Evolutionary conservation across 37 sponge, comb jelly and placozoan species (phyloP).

Genomic region (Trichoplax adhaerens): DNA sequence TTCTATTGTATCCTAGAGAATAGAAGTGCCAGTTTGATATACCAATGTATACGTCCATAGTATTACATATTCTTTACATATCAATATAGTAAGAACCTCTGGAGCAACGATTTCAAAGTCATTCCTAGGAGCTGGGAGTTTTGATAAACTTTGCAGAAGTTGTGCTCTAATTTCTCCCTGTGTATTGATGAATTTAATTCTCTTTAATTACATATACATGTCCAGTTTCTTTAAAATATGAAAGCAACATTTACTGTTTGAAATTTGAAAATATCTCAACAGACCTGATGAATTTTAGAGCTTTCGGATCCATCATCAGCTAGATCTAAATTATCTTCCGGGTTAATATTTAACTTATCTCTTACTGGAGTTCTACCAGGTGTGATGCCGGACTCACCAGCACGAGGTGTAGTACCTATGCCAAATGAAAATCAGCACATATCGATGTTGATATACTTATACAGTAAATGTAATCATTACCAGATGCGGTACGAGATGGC

Average conservation of each 20-base stretch:
- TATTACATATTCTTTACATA: background rate
- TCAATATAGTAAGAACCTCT: constrained; percentile 12
- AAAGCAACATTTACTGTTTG: background rate
- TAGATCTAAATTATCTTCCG: constrained; percentile 13
- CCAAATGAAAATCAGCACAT: too few species aligned
- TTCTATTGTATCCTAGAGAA: too few species aligned
- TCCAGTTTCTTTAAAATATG: background rate
- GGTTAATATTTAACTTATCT: constrained; percentile 75
- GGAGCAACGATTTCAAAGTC: constrained; percentile 95
- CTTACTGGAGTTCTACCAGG: constrained; percentile 60
- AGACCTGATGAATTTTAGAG: constrained; percentile 10
- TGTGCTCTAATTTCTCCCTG: constrained; percentile 27
- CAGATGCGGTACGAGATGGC: too few species aligned
- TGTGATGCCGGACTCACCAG: constrained; percentile 3
- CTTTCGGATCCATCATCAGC: constrained; percentile 4
- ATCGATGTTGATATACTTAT: too few species aligned
- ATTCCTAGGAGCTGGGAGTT: constrained; percentile 78
- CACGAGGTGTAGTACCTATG: too few species aligned
- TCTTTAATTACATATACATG: background rate
- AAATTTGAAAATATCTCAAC: constrained; percentile 1
- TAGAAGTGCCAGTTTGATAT: too few species aligned
- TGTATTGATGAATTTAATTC: background rate
- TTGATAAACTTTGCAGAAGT: constrained; percentile 43
- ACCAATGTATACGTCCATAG: background rate
- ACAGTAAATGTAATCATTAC: too few species aligned